Evolutionary conservation across 2,113 vertebrate genomes (phyloP).

Genomic region (Paralichthys olivaceus): DNA sequence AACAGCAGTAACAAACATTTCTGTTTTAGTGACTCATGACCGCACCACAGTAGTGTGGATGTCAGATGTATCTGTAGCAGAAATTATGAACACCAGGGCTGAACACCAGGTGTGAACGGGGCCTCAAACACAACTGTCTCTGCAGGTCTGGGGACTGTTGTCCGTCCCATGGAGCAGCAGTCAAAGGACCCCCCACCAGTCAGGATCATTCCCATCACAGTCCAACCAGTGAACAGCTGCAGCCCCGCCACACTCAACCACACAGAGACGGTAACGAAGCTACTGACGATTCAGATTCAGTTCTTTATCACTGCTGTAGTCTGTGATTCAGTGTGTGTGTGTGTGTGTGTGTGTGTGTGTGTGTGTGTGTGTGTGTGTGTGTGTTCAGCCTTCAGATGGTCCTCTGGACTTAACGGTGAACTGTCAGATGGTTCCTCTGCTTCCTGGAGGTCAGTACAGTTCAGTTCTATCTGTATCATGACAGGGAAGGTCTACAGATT

Average conservation of each 20-base stretch:
- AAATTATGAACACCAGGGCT: no score
- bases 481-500: neutral
- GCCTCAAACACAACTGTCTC: neutral
- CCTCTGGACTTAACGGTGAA: conserved; percentile 61
- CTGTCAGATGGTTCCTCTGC: conserved; percentile 21
- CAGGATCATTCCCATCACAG: conserved; percentile 38
- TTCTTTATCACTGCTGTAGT: neutral
- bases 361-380: conserved; percentile 13
- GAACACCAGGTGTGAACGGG: no score
- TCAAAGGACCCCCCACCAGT: neutral
- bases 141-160: conserved; percentile 1
- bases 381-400: conserved; percentile 32
- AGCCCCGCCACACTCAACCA: neutral
- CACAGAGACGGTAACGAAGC: conserved; percentile 19
- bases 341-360: conserved; percentile 18
- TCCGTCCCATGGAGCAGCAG: neutral
- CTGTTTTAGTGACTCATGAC: no score
- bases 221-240: neutral
- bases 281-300: neutral
- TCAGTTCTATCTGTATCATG: neutral
- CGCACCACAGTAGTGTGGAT: no score
- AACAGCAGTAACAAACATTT: no score
- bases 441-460: conserved; percentile 57
- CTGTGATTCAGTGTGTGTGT: neutral
- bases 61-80: no score